phyloP scores from a whole-genome alignment of 2,113 vertebrate species.

The Cololabis saira region DNA sequence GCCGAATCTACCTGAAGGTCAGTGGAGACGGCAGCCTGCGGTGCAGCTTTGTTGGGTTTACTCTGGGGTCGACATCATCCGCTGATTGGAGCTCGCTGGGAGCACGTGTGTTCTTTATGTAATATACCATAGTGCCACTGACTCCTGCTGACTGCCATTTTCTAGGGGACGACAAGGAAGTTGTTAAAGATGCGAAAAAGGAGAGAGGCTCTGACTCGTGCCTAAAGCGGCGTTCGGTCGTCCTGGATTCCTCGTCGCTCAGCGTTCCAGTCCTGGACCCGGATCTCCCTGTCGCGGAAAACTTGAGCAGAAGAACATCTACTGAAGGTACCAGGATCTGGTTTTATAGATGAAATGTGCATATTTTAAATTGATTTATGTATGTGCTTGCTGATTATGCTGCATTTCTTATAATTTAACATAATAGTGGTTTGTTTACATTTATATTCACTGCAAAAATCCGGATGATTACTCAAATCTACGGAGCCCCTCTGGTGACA shows the following conservation, averaged over 20 bases:
- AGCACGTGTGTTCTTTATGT: constrained; percentile 26
- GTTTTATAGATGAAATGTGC: too few relatives aligned
- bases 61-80: constrained; percentile 46
- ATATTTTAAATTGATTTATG: too few relatives aligned
- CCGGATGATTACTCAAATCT: too few relatives aligned
- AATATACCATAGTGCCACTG: constrained; percentile 46
- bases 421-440: too few relatives aligned
- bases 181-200: constrained; percentile 52
- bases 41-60: not conserved
- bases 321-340: constrained; percentile 83
- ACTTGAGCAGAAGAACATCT: constrained; percentile 78
- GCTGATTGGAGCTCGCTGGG: constrained; percentile 12
- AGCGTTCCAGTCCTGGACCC: constrained; percentile 78
- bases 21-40: constrained; percentile 29
- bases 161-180: constrained; percentile 74
- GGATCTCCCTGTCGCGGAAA: constrained; percentile 81
- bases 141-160: constrained; percentile 60
- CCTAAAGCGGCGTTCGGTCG: constrained; percentile 85
- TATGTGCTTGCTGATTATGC: too few relatives aligned
- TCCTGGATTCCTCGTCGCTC: constrained; percentile 81
- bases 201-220: constrained; percentile 78
- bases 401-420: too few relatives aligned
- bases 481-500: too few relatives aligned
- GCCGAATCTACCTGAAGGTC: constrained; percentile 88
- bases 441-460: too few relatives aligned